Percentiles rank a stretch among this genome's conserved stretches.
Evolutionary conservation across 2,888 invertebrate genomes (phyloP).

Genomic region (Embidobia sp.): DNA sequence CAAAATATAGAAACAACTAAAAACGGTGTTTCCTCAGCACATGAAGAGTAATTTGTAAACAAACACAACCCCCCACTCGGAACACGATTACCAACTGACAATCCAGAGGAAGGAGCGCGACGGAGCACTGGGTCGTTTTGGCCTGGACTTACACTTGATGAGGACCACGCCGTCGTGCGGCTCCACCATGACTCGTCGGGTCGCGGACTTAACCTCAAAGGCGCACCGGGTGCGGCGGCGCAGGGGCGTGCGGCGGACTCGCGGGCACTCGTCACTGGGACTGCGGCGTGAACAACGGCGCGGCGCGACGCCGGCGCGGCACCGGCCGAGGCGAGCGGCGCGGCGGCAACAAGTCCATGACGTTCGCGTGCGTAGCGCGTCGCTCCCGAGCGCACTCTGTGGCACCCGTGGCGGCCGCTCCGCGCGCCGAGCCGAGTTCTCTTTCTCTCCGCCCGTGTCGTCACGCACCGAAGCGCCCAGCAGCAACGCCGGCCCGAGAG

Average conservation of each 20-base stretch:
- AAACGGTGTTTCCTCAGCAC: too few species aligned
- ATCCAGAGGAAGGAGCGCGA: too few species aligned
- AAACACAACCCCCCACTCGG: too few species aligned
- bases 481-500: constrained; percentile 38
- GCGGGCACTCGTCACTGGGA: neutral
- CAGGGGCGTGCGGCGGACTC: too few species aligned
- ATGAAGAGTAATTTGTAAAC: too few species aligned
- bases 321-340: constrained; percentile 11
- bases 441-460: constrained; percentile 39
- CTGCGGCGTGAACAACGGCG: constrained; percentile 24
- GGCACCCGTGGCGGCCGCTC: constrained; percentile 8
- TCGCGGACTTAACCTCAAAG: constrained; percentile 46
- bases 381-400: constrained; percentile 44
- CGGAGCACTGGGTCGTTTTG: too few species aligned
- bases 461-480: constrained; percentile 56
- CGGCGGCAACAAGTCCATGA: constrained; percentile 38
- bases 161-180: constrained; percentile 88
- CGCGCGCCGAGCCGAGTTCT: constrained; percentile 10
- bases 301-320: constrained; percentile 11
- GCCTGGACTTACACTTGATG: constrained; percentile 88
- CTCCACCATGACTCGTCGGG: constrained; percentile 84
- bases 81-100: too few species aligned
- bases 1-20: too few species aligned
- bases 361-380: constrained; percentile 38
- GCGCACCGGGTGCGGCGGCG: neutral